A percentile compares a stretch with the other conserved stretches of the same genome.
phyloP scores from a whole-genome alignment of 2,797 vertebrate genomes.

The Okamejei kenojei region DNA sequence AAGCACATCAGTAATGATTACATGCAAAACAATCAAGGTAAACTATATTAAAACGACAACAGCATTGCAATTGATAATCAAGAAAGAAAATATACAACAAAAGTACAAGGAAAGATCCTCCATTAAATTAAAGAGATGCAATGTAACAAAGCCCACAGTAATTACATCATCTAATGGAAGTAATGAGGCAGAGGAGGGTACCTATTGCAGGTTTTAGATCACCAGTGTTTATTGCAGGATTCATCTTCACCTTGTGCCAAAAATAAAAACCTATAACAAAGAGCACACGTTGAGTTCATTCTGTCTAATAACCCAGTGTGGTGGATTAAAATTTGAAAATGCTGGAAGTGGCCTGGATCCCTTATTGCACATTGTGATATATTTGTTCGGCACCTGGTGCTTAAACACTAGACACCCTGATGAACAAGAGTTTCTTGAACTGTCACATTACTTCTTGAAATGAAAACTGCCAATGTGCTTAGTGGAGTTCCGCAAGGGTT shows the following conservation, averaged over 20 bases:
- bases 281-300: conserved; percentile 30
- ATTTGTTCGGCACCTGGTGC: neutral
- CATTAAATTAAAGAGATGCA: neutral
- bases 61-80: conserved; percentile 13
- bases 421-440: neutral
- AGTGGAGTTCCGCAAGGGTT: no score
- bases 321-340: no score
- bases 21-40: conserved; percentile 7
- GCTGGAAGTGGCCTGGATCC: neutral
- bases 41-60: neutral
- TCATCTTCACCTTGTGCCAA: conserved; percentile 27
- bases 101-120: conserved; percentile 5
- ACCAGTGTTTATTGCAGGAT: conserved; percentile 33
- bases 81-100: neutral
- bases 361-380: neutral
- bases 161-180: conserved; percentile 20
- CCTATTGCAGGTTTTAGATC: conserved; percentile 33
- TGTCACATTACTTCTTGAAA: neutral
- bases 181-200: conserved; percentile 27
- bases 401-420: neutral
- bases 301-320: conserved; percentile 3
- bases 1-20: neutral
- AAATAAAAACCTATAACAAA: conserved; percentile 34
- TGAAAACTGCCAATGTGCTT: neutral
- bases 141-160: conserved; percentile 18